These are phyloP conservation scores for Glossophaga mutica DNA, from an alignment of 2,797 vertebrate genomes.

Conservation along the genomic window DNA sequence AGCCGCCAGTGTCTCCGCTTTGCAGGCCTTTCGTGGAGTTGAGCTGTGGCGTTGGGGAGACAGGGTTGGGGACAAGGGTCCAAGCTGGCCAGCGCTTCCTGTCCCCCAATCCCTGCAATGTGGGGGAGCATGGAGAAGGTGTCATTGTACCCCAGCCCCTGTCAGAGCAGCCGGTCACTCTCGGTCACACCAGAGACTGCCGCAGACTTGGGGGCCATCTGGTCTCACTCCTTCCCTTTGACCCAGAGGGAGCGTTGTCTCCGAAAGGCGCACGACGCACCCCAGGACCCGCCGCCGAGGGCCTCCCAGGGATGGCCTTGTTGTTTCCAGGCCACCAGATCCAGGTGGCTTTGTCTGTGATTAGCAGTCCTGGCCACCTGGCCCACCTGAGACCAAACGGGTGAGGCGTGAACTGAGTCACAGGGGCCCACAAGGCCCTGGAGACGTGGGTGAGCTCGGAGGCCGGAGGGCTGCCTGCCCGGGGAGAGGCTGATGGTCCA, in stretches of 20 bases:
- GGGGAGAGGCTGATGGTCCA: background rate
- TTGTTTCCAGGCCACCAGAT: rapidly evolving
- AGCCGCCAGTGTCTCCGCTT: background rate
- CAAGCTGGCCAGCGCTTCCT: background rate
- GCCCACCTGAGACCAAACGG: rapidly evolving
- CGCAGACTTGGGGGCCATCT: rapidly evolving
- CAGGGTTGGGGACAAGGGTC: background rate
- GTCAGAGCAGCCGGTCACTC: background rate
- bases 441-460: background rate
- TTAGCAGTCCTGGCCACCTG: background rate
- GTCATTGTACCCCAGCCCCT: background rate
- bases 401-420: rapidly evolving
- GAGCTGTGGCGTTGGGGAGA: background rate
- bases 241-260: no score
- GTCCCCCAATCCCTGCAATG: background rate
- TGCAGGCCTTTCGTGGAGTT: background rate
- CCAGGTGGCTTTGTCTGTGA: no score
- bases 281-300: background rate
- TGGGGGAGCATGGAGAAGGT: background rate
- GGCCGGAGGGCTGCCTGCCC: background rate
- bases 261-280: rapidly evolving
- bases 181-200: no score
- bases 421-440: background rate
- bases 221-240: background rate
- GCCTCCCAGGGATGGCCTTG: rapidly evolving